Base-by-base conservation (phyloP, 2,113 vertebrate genomes). In the Petromus typicus region DNA sequence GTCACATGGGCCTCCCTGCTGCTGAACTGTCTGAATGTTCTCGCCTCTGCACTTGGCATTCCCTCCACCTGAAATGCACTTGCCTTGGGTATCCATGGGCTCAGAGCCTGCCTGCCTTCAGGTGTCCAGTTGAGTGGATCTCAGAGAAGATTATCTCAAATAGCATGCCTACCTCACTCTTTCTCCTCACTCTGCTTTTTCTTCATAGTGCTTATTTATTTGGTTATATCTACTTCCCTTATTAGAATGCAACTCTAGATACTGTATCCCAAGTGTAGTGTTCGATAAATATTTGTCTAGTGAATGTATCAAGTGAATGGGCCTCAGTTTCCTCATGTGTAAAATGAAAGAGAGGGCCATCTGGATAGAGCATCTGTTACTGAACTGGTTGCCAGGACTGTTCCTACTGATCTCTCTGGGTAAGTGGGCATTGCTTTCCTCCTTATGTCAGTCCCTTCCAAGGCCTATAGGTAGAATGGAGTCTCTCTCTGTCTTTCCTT, bases 311-410 rank as follows among this genome's bases (percentile, higher is more conserved):
- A 48, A 63, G 57, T 91, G 93, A 97, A 97, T 96, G 96, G 45
- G 91, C 94, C 95, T 97, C 96, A 97, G 97, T 97, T 97, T 97
- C 97, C 89, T 97, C 96, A 80, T 92, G 97, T 95, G 94, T 95
- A 95, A 94, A 97, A 96, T 90, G 67, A 97, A 92, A 80, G 89
- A 96, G 93, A 95, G 71, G 91, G 73, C 97, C 97, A 97, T 97
- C 96, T 97, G 96, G 96, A 34, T 30, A 7, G 83, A 96, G 89
- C 97, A 97, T 96, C 97, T 97, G 96, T 96, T 94, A 82, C 94
- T 86, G 51, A 96, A 80, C 86, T 84, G 82, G 79, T 92, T 97
- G 96, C 96, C 97, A 97, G 91, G 91, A 92, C 88, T 71, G 57
- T 94, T 89, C 95, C 86, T 66, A 93, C 86, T 92, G 88, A 95